Base-by-base conservation (phyloP, 2,113 vertebrate genomes). In the Cochlearius cochlearius region DNA sequence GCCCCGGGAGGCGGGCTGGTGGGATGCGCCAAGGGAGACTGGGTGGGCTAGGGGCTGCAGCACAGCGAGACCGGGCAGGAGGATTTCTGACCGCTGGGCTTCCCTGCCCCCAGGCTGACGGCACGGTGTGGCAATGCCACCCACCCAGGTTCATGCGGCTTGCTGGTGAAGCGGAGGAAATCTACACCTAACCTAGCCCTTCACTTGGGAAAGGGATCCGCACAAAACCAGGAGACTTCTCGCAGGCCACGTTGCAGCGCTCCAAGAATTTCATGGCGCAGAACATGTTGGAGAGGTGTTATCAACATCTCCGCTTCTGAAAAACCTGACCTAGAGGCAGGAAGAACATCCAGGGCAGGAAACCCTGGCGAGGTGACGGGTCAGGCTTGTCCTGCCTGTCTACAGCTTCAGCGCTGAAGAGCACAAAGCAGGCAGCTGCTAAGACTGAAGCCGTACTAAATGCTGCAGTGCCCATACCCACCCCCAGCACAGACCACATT, bases 51-150 rank as follows among this genome's bases (percentile, higher is more conserved):
- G 39, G 32, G 30, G 16, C 50, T 86, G 55, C 71, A 78, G 32
- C 64, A 68, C 32, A 63, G 38, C 0, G 0, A 63, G 39, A 47
- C 2, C 0, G 45, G 38, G 19, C 63, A 81, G 58, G 41, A 83
- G 16, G 69, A 62, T 38, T 74, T 77, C 55, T 83, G 29, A 50
- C 17, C 58, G 67, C 29, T 50, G 62, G 67, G 34, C 26, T n/a
- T 45, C 30, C 50, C 64, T 43, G 38, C 34, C 36, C 53, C 53
- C 76, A 29, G 4, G 17, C n/a, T 76, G 36, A 80, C 19, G 32
- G 53, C 21, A 60, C 36, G 39, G 49, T 3, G 3, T 49, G 26
- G 53, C 49, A 83, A 55, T 11, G 43, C n/a, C 87, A 72, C 25
- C 8, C 55, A 76, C 36, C 10, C 55, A 78, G 64, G 29, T 41